A percentile compares a stretch with the other conserved stretches of the same genome.
Evolutionary conservation across 2,888 invertebrate species (phyloP).

Genomic region (Dasypogon diadema): DNA sequence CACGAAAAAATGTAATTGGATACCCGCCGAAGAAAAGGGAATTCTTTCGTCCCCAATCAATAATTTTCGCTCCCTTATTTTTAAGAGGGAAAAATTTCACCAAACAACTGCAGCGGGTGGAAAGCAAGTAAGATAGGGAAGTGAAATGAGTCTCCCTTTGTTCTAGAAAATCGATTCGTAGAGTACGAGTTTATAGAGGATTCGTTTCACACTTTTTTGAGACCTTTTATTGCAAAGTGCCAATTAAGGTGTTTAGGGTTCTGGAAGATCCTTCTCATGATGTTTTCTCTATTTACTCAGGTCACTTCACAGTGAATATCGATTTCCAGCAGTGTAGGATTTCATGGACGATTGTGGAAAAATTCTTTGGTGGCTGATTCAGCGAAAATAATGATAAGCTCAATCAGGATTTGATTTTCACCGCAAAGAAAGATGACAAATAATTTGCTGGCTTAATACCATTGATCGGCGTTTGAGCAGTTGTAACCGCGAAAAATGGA

Average conservation of each 20-base stretch:
- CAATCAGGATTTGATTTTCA: conserved; percentile 20
- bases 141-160: too few species aligned
- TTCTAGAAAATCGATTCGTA: conserved; percentile 8
- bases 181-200: too few species aligned
- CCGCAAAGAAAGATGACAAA: conserved; percentile 7
- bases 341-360: too few species aligned
- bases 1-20: conserved; percentile 16
- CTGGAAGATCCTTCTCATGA: background rate
- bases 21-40: background rate
- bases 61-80: background rate
- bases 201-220: background rate
- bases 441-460: background rate
- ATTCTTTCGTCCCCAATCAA: conserved; percentile 6
- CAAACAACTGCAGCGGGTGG: background rate
- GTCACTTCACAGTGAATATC: background rate
- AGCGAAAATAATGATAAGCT: conserved; percentile 15
- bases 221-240: background rate
- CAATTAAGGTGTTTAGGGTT: background rate
- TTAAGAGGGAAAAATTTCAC: background rate
- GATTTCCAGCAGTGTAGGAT: background rate
- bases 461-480: background rate
- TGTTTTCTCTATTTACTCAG: too few species aligned
- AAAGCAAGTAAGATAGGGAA: background rate
- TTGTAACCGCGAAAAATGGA: too few species aligned
- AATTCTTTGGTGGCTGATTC: background rate